A percentile compares a stretch with the other conserved stretches of the same genome.
These are phyloP conservation scores for Corticium candelabrum DNA, from an alignment of 37 sponge, comb jelly and placozoan species.

Conservation along the genomic window DNA sequence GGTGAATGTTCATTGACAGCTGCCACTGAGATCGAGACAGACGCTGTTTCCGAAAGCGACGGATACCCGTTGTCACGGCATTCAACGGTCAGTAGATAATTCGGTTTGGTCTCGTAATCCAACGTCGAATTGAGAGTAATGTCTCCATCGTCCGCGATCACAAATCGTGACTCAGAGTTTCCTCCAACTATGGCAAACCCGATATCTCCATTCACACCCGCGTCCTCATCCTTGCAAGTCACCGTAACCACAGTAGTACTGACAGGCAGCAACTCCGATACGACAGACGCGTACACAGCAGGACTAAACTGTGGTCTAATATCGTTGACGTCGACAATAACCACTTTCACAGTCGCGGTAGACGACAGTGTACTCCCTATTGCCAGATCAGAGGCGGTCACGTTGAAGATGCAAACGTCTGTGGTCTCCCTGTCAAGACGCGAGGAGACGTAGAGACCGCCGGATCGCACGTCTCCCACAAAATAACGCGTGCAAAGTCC, in stretches of 20 bases:
- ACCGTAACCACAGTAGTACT: not conserved
- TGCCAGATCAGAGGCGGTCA: not conserved
- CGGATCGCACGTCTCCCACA: too few relatives aligned
- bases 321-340: conserved; percentile 6
- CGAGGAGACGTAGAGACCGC: too few relatives aligned
- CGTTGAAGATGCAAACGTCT: not conserved
- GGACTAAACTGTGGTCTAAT: not conserved
- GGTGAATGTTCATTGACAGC: conserved; percentile 56
- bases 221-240: conserved; percentile 12
- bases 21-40: not conserved
- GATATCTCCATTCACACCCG: conserved; percentile 14
- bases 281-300: not conserved
- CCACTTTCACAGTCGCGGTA: not conserved
- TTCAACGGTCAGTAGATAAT: not conserved
- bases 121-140: not conserved
- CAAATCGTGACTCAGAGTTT: not conserved
- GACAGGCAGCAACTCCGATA: not conserved
- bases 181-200: conserved; percentile 13
- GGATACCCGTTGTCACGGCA: not conserved
- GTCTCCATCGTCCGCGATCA: not conserved
- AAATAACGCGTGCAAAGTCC: too few relatives aligned
- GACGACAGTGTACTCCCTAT: not conserved
- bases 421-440: conserved; percentile 42
- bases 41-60: not conserved
- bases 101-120: not conserved